phyloP scores from a whole-genome alignment of 2,113 vertebrate genomes.

The Ginglymostoma cirratum region DNA sequence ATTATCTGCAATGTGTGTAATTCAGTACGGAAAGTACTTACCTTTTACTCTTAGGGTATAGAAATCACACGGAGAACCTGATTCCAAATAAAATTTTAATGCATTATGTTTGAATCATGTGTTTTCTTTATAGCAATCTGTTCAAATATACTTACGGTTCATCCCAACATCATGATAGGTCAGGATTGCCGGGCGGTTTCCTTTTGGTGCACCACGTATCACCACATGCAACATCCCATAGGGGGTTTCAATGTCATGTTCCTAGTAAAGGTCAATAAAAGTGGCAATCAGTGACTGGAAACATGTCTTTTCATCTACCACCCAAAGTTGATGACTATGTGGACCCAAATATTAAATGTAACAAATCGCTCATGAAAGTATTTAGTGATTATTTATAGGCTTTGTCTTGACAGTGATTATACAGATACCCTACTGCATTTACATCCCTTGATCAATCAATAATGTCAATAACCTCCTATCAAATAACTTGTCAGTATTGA shows the following conservation, averaged over 20 bases:
- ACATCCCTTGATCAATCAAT: neutral
- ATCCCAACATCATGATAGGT: slow-evolving; percentile 96
- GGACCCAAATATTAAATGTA: neutral
- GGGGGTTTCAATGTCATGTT: slow-evolving; percentile 92
- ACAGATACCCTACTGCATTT: no score
- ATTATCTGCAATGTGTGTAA: neutral
- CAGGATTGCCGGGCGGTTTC: slow-evolving; percentile 87
- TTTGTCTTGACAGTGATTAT: neutral
- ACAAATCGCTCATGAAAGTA: neutral
- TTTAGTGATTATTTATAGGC: neutral
- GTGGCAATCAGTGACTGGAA: neutral
- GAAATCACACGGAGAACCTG: neutral
- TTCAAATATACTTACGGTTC: slow-evolving; percentile 74
- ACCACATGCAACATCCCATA: slow-evolving; percentile 91
- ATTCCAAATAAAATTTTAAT: neutral
- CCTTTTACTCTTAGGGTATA: neutral
- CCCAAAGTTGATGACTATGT: neutral
- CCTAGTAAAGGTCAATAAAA: slow-evolving; percentile 53
- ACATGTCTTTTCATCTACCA: neutral
- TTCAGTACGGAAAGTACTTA: neutral
- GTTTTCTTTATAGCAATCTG: neutral
- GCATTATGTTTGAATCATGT: neutral
- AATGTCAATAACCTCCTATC: neutral
- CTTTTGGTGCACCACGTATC: slow-evolving; percentile 86
- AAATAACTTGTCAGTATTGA: neutral